Evolutionary conservation across 2,113 vertebrate genomes (phyloP).

Genomic region (Corythoichthys intestinalis): DNA sequence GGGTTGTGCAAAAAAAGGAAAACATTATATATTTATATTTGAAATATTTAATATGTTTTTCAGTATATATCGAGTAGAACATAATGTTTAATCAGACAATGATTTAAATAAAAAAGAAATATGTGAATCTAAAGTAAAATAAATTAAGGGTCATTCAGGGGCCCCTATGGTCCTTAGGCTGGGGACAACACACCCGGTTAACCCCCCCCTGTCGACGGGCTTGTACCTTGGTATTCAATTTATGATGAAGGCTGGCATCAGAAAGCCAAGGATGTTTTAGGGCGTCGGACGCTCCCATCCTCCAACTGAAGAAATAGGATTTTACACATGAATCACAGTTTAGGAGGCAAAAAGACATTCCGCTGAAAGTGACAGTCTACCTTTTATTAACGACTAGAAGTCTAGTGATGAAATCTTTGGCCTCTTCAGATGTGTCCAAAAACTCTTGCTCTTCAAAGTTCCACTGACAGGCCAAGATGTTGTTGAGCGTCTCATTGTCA

Average conservation of each 20-base stretch:
- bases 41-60: too few relatives aligned
- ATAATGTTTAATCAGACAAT: too few relatives aligned
- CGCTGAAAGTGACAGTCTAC: constrained; percentile 56
- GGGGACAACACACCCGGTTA: too few relatives aligned
- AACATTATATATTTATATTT: too few relatives aligned
- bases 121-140: too few relatives aligned
- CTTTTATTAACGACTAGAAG: constrained; percentile 89
- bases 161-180: too few relatives aligned
- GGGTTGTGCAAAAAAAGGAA: too few relatives aligned
- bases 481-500: constrained; percentile 89
- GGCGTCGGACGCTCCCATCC: constrained; percentile 89
- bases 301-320: constrained; percentile 77
- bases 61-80: too few relatives aligned
- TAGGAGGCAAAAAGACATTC: neutral
- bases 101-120: too few relatives aligned
- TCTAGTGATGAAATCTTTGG: constrained; percentile 92
- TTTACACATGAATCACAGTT: neutral
- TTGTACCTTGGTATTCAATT: constrained; percentile 78
- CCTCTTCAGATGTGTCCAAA: constrained; percentile 80
- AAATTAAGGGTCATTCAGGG: too few relatives aligned
- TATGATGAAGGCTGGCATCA: constrained; percentile 80
- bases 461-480: constrained; percentile 89
- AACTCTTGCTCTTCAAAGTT: constrained; percentile 92
- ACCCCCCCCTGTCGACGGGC: too few relatives aligned
- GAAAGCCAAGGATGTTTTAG: constrained; percentile 92